Conservation (phyloP, 2,113 vertebrate species). For the Brevimyrus niger region DNA sequence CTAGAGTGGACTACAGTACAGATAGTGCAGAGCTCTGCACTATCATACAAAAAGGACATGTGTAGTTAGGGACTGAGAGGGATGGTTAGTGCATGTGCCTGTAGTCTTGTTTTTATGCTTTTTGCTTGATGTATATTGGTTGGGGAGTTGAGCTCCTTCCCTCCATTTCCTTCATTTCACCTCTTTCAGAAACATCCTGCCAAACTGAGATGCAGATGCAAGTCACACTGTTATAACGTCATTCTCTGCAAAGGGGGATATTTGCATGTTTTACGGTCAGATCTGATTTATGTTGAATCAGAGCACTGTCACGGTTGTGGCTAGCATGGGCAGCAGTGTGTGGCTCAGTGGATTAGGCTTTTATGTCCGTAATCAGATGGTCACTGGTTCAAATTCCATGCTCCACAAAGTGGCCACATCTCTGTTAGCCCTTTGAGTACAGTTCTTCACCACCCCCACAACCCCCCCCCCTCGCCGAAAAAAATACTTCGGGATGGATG, state of each 20-base stretch:
- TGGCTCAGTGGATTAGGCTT: not conserved
- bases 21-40: not conserved
- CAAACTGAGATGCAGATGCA: not conserved
- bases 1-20: not conserved
- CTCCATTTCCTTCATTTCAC: not conserved
- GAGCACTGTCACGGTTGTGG: not conserved
- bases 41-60: not conserved
- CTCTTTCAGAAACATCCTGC: not conserved
- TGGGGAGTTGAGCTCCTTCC: not conserved
- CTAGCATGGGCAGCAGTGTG: not conserved
- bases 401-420: not conserved
- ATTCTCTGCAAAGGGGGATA: not conserved
- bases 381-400: not conserved
- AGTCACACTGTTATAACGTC: not conserved
- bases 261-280: not conserved
- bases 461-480: not conserved
- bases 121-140: not conserved
- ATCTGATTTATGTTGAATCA: not conserved
- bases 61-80: not conserved
- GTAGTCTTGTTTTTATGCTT: not conserved
- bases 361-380: not conserved
- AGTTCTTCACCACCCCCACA: not conserved
- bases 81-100: not conserved
- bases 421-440: not conserved
- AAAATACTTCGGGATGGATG: not conserved